Evolutionary conservation across 2,797 vertebrate genomes (phyloP).

Genomic region (Prunella strophiata): DNA sequence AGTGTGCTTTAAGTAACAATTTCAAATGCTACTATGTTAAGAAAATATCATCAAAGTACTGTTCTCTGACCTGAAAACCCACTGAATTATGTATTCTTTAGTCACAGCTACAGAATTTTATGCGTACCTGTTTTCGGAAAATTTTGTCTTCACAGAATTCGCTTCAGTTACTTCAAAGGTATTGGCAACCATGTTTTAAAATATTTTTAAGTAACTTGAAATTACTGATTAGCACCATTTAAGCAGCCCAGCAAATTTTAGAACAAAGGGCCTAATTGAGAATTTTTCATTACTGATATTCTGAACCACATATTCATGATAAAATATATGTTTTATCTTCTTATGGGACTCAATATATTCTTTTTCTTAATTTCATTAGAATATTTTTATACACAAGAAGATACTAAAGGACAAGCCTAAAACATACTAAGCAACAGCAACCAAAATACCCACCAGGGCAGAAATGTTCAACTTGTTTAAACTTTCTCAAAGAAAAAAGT

Average conservation of each 20-base stretch:
- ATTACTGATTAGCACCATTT: background rate
- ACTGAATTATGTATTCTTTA: conserved; percentile 58
- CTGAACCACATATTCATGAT: background rate
- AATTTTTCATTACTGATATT: background rate
- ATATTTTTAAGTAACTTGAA: background rate
- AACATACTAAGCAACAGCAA: background rate
- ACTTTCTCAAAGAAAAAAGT: background rate
- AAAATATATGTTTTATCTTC: background rate
- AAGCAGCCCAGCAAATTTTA: background rate
- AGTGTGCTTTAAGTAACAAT: background rate
- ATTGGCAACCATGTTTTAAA: conserved; percentile 3
- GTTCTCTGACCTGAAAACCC: background rate
- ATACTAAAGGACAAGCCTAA: background rate
- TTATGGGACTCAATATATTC: background rate
- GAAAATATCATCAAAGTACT: background rate
- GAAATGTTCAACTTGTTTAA: background rate
- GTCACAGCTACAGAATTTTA: conserved; percentile 81
- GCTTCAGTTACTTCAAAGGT: conserved; percentile 82
- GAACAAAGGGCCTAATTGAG: background rate
- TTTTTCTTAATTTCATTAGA: background rate
- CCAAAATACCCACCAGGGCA: background rate
- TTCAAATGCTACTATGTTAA: background rate
- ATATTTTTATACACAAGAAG: background rate
- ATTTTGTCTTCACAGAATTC: conserved; percentile 81
- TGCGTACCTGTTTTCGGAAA: conserved; percentile 79